Conservation (phyloP, 2,797 vertebrate species). For the Cyprinodon diabolis region DNA sequence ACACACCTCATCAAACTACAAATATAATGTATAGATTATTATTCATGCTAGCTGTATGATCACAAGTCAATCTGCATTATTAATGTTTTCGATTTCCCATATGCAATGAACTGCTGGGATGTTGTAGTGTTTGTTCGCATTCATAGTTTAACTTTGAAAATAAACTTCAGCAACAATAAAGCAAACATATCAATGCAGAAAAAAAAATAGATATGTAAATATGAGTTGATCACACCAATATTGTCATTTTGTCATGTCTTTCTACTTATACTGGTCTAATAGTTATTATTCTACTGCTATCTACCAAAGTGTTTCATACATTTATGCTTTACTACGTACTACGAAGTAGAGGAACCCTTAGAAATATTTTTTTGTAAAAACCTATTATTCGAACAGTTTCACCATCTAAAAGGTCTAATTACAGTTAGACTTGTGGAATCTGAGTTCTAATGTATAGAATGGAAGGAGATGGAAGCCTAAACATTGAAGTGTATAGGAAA, state of each 20-base stretch:
- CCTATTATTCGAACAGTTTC: background rate
- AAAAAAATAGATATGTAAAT: background rate
- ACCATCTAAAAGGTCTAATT: background rate
- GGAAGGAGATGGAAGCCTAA: no score
- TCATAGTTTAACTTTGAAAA: no score
- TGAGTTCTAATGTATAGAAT: background rate
- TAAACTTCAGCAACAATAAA: background rate
- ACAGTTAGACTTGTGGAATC: background rate
- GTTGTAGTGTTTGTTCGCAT: no score
- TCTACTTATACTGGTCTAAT: background rate
- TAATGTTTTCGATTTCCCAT: background rate
- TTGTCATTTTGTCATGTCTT: background rate
- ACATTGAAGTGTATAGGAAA: no score
- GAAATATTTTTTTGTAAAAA: background rate
- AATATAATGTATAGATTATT: no score
- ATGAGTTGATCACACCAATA: background rate
- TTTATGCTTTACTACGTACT: background rate
- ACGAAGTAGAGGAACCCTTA: background rate
- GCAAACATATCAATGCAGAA: background rate
- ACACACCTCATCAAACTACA: constrained; percentile 16
- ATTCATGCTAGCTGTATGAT: background rate
- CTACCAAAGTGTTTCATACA: background rate
- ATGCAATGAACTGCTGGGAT: background rate
- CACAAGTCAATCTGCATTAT: background rate
- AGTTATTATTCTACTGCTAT: background rate